Conservation (phyloP, 1,140 invertebrate genomes). For the Platyscapa corneri region DNA sequence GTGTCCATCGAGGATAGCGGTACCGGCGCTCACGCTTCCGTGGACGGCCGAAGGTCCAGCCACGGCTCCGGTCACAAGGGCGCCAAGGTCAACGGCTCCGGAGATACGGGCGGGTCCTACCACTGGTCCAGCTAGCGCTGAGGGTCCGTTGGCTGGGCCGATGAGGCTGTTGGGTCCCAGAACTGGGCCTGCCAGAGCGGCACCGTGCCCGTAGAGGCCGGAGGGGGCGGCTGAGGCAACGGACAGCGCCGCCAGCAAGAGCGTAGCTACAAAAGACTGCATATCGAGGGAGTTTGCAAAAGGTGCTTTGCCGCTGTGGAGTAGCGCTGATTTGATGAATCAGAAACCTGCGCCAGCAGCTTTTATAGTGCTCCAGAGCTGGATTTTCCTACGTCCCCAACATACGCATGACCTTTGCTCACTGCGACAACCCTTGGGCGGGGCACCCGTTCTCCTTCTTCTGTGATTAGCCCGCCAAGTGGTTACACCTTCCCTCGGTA, state of each 20-base stretch:
- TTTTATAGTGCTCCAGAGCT: conserved; percentile 28
- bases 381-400: neutral
- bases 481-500: neutral
- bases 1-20: conserved; percentile 58
- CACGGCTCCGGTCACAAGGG: conserved; percentile 69
- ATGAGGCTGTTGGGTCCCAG: conserved; percentile 59
- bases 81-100: conserved; percentile 70
- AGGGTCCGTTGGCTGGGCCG: conserved; percentile 40
- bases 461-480: conserved; percentile 13
- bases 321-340: conserved; percentile 25
- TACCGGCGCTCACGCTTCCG: conserved; percentile 65
- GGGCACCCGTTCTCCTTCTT: conserved; percentile 23
- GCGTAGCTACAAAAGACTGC: conserved; percentile 60
- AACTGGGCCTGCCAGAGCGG: conserved; percentile 62
- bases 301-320: neutral
- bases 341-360: neutral
- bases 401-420: conserved; percentile 6
- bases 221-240: conserved; percentile 65
- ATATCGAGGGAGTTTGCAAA: conserved; percentile 52
- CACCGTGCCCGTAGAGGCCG: conserved; percentile 59
- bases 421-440: conserved; percentile 34
- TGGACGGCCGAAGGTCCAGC: conserved; percentile 68
- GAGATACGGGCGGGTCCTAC: conserved; percentile 68
- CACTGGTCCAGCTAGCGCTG: conserved; percentile 64
- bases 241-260: conserved; percentile 63